These are phyloP conservation scores for Mystacides longicornis DNA, from an alignment of 2,888 invertebrate genomes.

Conservation along the genomic window DNA sequence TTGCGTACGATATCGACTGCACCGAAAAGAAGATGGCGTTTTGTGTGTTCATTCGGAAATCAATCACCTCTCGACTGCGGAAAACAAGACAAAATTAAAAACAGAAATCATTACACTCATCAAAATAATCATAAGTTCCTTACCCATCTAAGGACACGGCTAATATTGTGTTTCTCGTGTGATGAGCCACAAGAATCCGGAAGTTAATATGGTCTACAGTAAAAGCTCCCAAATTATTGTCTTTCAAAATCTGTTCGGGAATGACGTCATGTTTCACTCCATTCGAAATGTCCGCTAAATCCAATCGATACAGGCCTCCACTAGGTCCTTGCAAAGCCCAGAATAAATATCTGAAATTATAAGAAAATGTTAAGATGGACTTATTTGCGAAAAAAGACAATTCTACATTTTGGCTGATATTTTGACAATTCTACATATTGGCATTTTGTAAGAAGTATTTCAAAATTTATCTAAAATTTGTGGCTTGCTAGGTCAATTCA, in stretches of 20 bases:
- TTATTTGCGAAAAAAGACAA: too few relatives aligned
- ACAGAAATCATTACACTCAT: background rate
- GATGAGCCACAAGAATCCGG: conserved; percentile 67
- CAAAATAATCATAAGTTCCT: conserved; percentile 26
- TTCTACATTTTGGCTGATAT: too few relatives aligned
- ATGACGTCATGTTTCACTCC: conserved; percentile 62
- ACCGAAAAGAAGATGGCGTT: conserved; percentile 68
- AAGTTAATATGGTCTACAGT: conserved; percentile 78
- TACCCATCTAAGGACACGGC: conserved; percentile 79
- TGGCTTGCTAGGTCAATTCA: too few relatives aligned
- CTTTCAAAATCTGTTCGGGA: conserved; percentile 58
- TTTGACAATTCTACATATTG: too few relatives aligned
- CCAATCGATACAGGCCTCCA: conserved; percentile 67
- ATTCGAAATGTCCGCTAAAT: conserved; percentile 68
- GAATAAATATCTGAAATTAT: conserved; percentile 61
- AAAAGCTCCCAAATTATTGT: conserved; percentile 68
- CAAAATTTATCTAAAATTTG: too few relatives aligned
- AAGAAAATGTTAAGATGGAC: background rate
- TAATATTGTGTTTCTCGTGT: conserved; percentile 67
- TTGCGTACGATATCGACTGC: conserved; percentile 65
- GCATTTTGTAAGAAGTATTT: too few relatives aligned
- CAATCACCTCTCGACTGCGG: conserved; percentile 57
- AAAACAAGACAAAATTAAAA: background rate
- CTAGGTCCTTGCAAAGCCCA: conserved; percentile 58
- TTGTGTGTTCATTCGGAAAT: conserved; percentile 68